Evolutionary conservation across 1,140 invertebrate species (phyloP), one percentile per base, ranked within the genome.

Genomic region (Vollenhovia emeryi): DNA sequence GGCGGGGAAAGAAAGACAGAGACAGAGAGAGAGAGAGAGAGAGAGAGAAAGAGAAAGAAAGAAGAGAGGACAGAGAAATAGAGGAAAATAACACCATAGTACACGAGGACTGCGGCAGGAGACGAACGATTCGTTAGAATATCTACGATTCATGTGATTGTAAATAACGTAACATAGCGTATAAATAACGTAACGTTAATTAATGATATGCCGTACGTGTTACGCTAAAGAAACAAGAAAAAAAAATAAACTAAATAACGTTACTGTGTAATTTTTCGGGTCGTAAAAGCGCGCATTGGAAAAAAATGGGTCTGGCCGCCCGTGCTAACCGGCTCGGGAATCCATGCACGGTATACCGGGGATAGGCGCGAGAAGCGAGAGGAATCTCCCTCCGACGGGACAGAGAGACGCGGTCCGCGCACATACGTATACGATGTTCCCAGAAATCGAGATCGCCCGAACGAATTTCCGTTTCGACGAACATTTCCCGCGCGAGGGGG

Each of bases 131-230:
- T 92, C 85, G 85, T 93, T 93, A 93, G 93, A 92, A 93, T 94
- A 94, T 94, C 93, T 93, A 93, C 92, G 92, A 95, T 94, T 94
- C 92, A 94, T 95, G 94, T 95, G 94, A 95, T 95, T 95, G 94
- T 95, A 94, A 95, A 94, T 95, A 95, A 62, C 74, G 57, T 76
- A 76, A 76, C 92, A 95, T 95, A 95, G 94, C 95, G 93, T 93
- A 94, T 95, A 95, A 94, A 95, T 95, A 95, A 93, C 89, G 93
- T 93, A 92, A 94, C 90, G 86, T 94, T 94, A 95, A 95, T 94
- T 94, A 95, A 90, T 92, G 89, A 94, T 94, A 95, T 94, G 92
- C 94, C 92, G 92, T 95, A 94, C 92, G 94, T 95, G 94, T 95
- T 95, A 94, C 90, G 94, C 92, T 94, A 92, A 93, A 85, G 74